Conservation (phyloP, 2,797 vertebrate genomes). For the Cryptoprocta ferox region DNA sequence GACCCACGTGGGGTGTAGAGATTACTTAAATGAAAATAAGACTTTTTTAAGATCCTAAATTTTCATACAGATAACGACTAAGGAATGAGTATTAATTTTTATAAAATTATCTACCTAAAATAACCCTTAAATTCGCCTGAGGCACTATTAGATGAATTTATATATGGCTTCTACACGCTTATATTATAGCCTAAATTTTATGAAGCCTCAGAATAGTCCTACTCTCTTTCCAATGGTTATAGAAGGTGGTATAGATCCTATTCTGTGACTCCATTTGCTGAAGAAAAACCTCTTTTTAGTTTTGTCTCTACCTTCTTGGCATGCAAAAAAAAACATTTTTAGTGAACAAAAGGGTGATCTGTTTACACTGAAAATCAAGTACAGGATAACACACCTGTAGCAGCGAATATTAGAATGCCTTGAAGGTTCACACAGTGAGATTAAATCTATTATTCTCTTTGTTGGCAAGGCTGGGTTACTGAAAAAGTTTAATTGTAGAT, state of each 20-base stretch:
- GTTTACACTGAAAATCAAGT: neutral
- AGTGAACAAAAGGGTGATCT: constrained; percentile 3
- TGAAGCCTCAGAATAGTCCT: neutral
- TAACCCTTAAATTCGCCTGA: neutral
- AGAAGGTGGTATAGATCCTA: neutral
- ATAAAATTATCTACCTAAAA: neutral
- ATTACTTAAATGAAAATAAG: no score
- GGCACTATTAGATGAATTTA: neutral
- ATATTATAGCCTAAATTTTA: neutral
- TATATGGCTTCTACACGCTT: neutral
- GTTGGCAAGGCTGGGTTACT: neutral
- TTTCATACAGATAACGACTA: constrained; percentile 9
- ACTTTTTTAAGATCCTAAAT: neutral
- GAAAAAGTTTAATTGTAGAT: constrained; percentile 5
- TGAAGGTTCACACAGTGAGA: neutral
- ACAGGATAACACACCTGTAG: neutral
- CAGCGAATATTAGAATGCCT: neutral
- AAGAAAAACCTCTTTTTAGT: neutral
- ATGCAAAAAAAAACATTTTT: neutral
- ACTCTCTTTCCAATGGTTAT: neutral
- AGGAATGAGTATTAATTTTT: neutral
- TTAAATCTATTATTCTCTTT: neutral
- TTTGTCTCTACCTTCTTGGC: constrained; percentile 1
- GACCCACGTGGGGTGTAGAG: no score
- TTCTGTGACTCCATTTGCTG: neutral